These are phyloP conservation scores for Hylaeus volcanicus DNA, from an alignment of 1,140 invertebrate genomes.

Conservation along the genomic window DNA sequence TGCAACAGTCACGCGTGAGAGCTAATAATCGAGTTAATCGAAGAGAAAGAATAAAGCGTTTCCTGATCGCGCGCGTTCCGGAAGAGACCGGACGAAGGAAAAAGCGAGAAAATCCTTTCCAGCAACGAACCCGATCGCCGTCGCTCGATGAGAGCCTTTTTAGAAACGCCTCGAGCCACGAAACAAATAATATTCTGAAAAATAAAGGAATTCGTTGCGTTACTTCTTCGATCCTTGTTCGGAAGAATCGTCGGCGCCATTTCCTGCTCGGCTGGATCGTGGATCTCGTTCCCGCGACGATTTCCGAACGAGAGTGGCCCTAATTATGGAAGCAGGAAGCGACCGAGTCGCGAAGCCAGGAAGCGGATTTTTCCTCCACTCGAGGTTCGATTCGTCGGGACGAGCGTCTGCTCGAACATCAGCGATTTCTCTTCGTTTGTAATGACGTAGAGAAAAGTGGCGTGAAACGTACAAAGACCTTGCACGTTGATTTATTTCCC, in stretches of 20 bases:
- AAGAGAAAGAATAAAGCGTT: neutral
- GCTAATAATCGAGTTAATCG: neutral
- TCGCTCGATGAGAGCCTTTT: too few species aligned
- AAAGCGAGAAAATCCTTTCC: too few species aligned
- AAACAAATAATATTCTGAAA: too few species aligned
- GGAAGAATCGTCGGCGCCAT: neutral
- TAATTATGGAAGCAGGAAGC: conserved; percentile 50
- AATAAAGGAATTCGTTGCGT: too few species aligned
- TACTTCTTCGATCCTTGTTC: neutral
- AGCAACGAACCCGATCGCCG: too few species aligned
- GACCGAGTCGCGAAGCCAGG: neutral
- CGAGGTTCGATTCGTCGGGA: neutral
- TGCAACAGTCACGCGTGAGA: neutral
- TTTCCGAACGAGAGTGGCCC: neutral
- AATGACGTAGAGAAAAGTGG: neutral
- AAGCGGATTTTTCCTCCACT: conserved; percentile 29
- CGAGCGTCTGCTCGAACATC: neutral
- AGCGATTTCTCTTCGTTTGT: conserved; percentile 34
- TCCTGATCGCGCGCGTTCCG: neutral
- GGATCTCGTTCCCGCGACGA: neutral
- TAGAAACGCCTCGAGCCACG: too few species aligned
- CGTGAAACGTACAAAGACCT: conserved; percentile 20
- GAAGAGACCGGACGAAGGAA: neutral
- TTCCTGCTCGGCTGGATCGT: conserved; percentile 10
- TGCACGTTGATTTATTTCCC: conserved; percentile 44